Conservation (phyloP, 2,888 invertebrate genomes). For the Drosophila rellima region DNA sequence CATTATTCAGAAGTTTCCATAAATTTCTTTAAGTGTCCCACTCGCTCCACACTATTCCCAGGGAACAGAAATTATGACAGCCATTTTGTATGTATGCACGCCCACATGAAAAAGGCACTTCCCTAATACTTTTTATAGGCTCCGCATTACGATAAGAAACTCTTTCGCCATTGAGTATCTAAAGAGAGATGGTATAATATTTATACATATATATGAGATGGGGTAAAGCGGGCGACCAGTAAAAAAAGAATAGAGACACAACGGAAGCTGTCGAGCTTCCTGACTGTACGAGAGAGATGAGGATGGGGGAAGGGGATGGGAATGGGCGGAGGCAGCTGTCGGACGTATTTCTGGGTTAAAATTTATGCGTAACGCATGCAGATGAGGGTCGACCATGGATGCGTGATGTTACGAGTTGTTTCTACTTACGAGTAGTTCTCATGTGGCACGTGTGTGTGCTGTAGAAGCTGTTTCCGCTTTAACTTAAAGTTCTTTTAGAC, state of each 20-base stretch:
- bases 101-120: constrained; percentile 43
- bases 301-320: neutral
- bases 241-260: constrained; percentile 11
- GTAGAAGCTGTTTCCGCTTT: constrained; percentile 38
- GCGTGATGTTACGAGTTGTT: constrained; percentile 20
- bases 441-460: constrained; percentile 23
- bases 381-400: constrained; percentile 54
- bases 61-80: constrained; percentile 45
- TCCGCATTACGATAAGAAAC: constrained; percentile 60
- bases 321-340: constrained; percentile 61
- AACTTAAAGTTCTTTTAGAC: constrained; percentile 40
- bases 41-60: constrained; percentile 1
- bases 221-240: constrained; percentile 35
- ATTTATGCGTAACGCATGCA: constrained; percentile 69
- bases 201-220: constrained; percentile 32
- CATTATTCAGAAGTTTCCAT: neutral
- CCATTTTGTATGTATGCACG: constrained; percentile 49
- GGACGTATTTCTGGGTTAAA: constrained; percentile 68
- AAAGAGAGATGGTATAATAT: constrained; percentile 32
- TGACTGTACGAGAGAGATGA: neutral
- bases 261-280: constrained; percentile 44
- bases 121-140: constrained; percentile 63
- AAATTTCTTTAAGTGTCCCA: constrained; percentile 34
- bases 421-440: constrained; percentile 23
- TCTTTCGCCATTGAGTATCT: constrained; percentile 56